Percentiles rank a stretch among this genome's conserved stretches.
phyloP scores from a whole-genome alignment of 2,888 invertebrate genomes.

The Hirtodrosophila confusa region DNA sequence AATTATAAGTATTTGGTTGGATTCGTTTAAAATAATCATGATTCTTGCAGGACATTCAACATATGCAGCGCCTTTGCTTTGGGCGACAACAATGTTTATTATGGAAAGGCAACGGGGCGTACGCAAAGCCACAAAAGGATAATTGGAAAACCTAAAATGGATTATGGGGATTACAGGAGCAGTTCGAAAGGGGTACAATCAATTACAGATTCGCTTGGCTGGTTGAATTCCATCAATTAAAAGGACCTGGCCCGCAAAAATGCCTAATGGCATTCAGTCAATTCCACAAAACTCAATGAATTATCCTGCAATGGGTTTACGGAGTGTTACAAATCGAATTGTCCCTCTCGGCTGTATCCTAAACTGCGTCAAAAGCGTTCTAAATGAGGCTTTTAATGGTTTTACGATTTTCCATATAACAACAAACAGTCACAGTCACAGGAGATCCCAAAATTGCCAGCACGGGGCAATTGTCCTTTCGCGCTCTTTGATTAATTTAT shows the following conservation, averaged over 20 bases:
- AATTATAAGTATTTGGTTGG: slow-evolving; percentile 42
- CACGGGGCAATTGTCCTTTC: slow-evolving; percentile 35
- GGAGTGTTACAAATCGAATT: slow-evolving; percentile 10
- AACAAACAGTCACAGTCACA: slow-evolving; percentile 15
- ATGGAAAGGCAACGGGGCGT: slow-evolving; percentile 52
- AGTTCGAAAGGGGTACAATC: slow-evolving; percentile 59
- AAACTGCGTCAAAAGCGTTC: slow-evolving; percentile 71
- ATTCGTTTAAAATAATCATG: slow-evolving; percentile 28
- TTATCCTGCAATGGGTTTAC: slow-evolving; percentile 8
- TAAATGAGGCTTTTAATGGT: slow-evolving; percentile 78
- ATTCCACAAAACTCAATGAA: slow-evolving; percentile 40
- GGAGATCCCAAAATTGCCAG: slow-evolving; percentile 5
- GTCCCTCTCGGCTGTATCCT: slow-evolving; percentile 2
- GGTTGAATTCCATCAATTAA: slow-evolving; percentile 61
- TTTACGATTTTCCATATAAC: slow-evolving; percentile 62
- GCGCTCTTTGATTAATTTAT: slow-evolving; percentile 62
- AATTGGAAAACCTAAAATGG: slow-evolving; percentile 27
- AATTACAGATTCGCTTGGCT: slow-evolving; percentile 59
- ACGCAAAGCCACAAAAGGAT: slow-evolving; percentile 47
- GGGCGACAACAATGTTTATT: slow-evolving; percentile 29
- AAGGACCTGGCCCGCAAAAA: slow-evolving; percentile 38
- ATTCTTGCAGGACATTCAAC: slow-evolving; percentile 31
- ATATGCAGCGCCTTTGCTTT: slow-evolving; percentile 39
- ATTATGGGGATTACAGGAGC: slow-evolving; percentile 29
- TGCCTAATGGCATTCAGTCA: slow-evolving; percentile 44